phyloP scores from a whole-genome alignment of 2,888 invertebrate genomes.

The Caenorhabditis afra region DNA sequence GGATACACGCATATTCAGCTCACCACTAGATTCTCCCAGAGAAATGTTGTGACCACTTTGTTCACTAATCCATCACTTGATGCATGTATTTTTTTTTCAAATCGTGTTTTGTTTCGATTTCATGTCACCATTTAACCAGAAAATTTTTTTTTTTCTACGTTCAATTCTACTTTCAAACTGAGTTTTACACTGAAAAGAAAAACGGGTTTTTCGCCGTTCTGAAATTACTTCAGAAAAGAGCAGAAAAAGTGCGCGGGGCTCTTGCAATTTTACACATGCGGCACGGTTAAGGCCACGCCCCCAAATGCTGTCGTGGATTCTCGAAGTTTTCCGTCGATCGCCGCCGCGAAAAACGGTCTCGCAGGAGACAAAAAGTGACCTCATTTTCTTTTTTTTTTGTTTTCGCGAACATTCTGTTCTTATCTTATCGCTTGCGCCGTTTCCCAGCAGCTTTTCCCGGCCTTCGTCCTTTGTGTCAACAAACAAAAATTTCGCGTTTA shows the following conservation, averaged over 20 bases:
- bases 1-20: background rate
- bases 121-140: conserved; percentile 3
- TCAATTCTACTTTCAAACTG: too few species aligned
- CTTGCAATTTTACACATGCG: background rate
- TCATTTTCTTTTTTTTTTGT: background rate
- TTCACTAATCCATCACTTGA: background rate
- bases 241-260: background rate
- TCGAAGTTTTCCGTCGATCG: too few species aligned
- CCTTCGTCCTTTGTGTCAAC: too few species aligned
- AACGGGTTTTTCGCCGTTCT: too few species aligned
- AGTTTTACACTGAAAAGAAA: too few species aligned
- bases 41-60: background rate
- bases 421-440: background rate
- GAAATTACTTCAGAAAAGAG: background rate
- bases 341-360: too few species aligned
- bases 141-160: too few species aligned
- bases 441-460: background rate
- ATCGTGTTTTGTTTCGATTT: conserved; percentile 14
- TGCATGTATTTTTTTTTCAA: background rate
- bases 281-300: conserved; percentile 9
- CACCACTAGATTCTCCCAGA: background rate
- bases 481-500: background rate
- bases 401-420: background rate
- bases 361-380: too few species aligned
- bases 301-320: background rate